Percentiles rank a stretch among this genome's conserved stretches.
phyloP scores from a whole-genome alignment of 2,797 vertebrate species.

The Melanotaenia nigrans region DNA sequence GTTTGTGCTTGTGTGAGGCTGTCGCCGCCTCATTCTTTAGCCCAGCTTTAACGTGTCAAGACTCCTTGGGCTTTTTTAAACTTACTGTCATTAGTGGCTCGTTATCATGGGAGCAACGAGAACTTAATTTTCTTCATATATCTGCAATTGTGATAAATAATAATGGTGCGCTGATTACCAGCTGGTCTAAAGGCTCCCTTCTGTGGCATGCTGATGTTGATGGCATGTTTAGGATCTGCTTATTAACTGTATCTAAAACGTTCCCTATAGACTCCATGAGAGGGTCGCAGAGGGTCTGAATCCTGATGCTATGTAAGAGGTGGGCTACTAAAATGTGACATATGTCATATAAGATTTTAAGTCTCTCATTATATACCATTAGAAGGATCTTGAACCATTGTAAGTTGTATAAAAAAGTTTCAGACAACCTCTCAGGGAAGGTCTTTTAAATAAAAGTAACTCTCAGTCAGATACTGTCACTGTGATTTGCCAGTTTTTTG shows the following conservation, averaged over 20 bases:
- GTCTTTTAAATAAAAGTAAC: neutral
- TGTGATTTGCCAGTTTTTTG: neutral
- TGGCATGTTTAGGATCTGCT: neutral
- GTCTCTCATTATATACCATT: neutral
- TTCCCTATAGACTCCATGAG: neutral
- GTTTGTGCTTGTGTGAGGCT: constrained; percentile 16
- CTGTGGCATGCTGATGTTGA: neutral
- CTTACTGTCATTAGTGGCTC: constrained; percentile 51
- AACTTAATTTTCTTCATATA: constrained; percentile 41
- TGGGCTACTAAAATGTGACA: neutral
- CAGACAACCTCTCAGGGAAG: neutral
- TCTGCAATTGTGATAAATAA: constrained; percentile 38
- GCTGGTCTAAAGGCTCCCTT: constrained; percentile 2
- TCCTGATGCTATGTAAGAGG: no score
- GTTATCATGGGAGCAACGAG: constrained; percentile 47
- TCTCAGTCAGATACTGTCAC: neutral
- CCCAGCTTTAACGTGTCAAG: constrained; percentile 39
- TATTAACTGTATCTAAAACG: neutral
- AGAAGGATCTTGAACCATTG: neutral
- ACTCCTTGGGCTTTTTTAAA: constrained; percentile 48
- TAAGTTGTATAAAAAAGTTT: neutral
- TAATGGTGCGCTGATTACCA: constrained; percentile 29
- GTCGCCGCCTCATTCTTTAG: constrained; percentile 22
- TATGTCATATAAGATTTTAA: neutral
- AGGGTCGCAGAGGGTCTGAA: neutral